phyloP scores from a whole-genome alignment of 2,888 invertebrate species.

The Megamerina dolium region DNA sequence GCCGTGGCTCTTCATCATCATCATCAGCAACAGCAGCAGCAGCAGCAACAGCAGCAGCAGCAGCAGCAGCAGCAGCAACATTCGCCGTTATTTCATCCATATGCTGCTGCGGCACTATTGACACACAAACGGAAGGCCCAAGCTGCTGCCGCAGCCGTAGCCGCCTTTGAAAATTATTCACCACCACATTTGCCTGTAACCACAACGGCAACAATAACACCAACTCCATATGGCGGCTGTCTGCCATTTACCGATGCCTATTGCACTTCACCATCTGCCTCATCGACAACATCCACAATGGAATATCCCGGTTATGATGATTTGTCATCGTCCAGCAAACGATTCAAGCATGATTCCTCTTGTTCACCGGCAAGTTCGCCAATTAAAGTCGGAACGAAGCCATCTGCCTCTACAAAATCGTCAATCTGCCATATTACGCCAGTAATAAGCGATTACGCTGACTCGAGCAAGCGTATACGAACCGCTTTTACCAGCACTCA shows the following conservation, averaged over 20 bases:
- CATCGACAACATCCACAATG: constrained; percentile 34
- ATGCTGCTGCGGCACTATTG: constrained; percentile 31
- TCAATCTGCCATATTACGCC: constrained; percentile 30
- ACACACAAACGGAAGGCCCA: constrained; percentile 32
- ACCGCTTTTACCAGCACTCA: constrained; percentile 92
- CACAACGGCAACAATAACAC: constrained; percentile 22
- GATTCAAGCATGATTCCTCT: constrained; percentile 35
- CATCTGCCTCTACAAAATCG: constrained; percentile 25
- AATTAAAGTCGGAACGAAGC: constrained; percentile 21
- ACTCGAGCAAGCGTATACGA: constrained; percentile 79
- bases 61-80: constrained; percentile 39
- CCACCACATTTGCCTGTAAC: constrained; percentile 21
- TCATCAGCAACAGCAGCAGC: constrained; percentile 14
- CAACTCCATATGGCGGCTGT: constrained; percentile 13
- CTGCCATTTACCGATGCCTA: constrained; percentile 27
- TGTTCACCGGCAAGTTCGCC: constrained; percentile 39
- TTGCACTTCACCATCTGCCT: constrained; percentile 46
- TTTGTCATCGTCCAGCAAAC: constrained; percentile 22
- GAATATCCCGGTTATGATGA: constrained; percentile 38
- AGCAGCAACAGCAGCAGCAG: constrained; percentile 11
- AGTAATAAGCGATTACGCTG: constrained; percentile 51
- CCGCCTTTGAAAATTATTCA: constrained; percentile 26
- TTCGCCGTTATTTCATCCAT: constrained; percentile 35
- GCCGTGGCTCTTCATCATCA: constrained; percentile 20
- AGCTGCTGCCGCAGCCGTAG: too few relatives aligned